phyloP scores from a whole-genome alignment of 53 echinoderm and acorn worm genomes.

The Stichopus horrens region DNA sequence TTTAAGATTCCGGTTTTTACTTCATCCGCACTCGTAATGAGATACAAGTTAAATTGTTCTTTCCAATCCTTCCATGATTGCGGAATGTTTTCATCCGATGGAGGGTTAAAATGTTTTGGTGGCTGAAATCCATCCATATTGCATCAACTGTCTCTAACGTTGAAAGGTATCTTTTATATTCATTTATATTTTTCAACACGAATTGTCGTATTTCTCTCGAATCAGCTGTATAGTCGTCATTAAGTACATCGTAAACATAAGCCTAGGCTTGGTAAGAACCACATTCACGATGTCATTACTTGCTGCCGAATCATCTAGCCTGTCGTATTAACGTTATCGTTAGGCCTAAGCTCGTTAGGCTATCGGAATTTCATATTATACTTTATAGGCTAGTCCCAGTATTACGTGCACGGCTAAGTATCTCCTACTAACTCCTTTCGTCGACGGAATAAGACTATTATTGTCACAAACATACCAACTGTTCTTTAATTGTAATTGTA shows the following conservation, averaged over 20 bases:
- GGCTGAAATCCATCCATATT: constrained; percentile 11
- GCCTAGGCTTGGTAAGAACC: background rate
- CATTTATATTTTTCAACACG: background rate
- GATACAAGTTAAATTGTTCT: constrained; percentile 1
- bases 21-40: constrained; percentile 4
- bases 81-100: constrained; percentile 7
- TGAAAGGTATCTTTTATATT: background rate
- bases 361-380: too few relatives aligned
- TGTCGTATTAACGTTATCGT: too few relatives aligned
- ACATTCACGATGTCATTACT: background rate
- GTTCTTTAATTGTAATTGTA: background rate
- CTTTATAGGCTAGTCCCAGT: too few relatives aligned
- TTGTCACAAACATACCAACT: background rate
- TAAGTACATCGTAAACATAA: background rate
- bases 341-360: too few relatives aligned
- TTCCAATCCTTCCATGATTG: constrained; percentile 17
- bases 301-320: too few relatives aligned
- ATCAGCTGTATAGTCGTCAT: too few relatives aligned
- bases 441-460: too few relatives aligned
- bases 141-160: background rate
- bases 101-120: constrained; percentile 21
- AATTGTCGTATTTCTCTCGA: background rate
- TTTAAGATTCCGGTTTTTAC: constrained; percentile 20
- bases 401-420: too few relatives aligned
- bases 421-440: too few relatives aligned